Evolutionary conservation across 2,797 vertebrate genomes (phyloP), one percentile per base, ranked within the genome.

Genomic region (Ara ararauna): DNA sequence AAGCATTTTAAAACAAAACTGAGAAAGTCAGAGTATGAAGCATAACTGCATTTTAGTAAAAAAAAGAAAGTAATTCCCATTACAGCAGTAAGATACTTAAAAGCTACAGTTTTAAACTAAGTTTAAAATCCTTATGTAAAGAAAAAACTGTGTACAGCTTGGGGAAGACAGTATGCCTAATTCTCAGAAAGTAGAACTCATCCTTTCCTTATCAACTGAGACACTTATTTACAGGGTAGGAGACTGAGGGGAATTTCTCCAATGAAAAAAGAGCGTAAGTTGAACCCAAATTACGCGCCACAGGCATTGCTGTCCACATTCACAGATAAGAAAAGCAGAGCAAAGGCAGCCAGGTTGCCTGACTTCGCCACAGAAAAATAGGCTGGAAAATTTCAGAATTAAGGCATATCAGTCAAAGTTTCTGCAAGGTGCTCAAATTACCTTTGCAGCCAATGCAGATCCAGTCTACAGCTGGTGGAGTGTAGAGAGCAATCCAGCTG

Each of bases 1-100:
- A 93, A 87, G 5, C 32, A 47, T 90, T 91, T 90, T 36, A 47
- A 86, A 95, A 38, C 14, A 88, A 92, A 91, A 87, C 40, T 40
- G 38, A 44, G 17, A 61, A 78, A 87, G n/a, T 22, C 65, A 44
- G 75, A 67, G 3, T 13, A 8, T 44, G 29, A 62, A 32, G 16
- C 67, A 42, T 77, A 78, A 50, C 3, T 45, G 10, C 77, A 56
- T 64, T 60, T 83, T 34, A 70, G 14, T 10, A 44, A 10, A 26
- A 48, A 45, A 32, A 56, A 60, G 51, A 14, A n/a, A 47, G 18
- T 21, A 42, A 42, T 32, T 82, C 32, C 19, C 22, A 44, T 72
- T 86, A 12, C 5, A 44, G 29, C n/a, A 71, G 24, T 48, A 58
- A 61, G 32, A 53, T 27, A 51, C 22, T 85, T 21, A 58, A 53